A percentile compares a stretch with the other conserved stretches of the same genome.
These are phyloP conservation scores for Tachysurus vachellii DNA, from an alignment of 2,113 vertebrate genomes.

Conservation along the genomic window DNA sequence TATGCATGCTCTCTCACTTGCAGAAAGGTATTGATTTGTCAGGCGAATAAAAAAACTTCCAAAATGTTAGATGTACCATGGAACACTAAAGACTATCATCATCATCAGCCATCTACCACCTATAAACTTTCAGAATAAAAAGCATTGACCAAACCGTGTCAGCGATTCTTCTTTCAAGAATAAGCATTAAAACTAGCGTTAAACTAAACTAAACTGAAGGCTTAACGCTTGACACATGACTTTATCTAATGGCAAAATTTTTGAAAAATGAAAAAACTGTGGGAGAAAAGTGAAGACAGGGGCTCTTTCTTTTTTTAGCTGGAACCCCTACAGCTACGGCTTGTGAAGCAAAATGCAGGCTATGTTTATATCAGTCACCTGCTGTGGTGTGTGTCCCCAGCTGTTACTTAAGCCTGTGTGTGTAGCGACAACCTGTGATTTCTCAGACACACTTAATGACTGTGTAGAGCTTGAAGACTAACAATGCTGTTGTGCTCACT, in stretches of 20 bases:
- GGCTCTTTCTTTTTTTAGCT: not conserved
- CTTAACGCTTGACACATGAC: not conserved
- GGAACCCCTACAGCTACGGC: not conserved
- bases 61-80: no score
- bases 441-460: conserved; percentile 9
- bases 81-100: no score
- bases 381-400: conserved; percentile 33
- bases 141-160: not conserved
- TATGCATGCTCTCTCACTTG: no score
- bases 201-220: not conserved
- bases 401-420: conserved; percentile 13
- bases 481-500: not conserved
- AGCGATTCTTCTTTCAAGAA: not conserved
- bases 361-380: conserved; percentile 40
- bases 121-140: not conserved
- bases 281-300: not conserved
- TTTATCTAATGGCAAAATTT: not conserved
- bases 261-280: not conserved
- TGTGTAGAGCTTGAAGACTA: conserved; percentile 11
- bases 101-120: no score
- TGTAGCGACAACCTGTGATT: conserved; percentile 28
- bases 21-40: no score
- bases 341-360: not conserved
- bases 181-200: not conserved
- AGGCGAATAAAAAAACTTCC: no score